These are phyloP conservation scores for Temnothorax nylanderi DNA, from an alignment of 1,140 invertebrate genomes.

Conservation along the genomic window DNA sequence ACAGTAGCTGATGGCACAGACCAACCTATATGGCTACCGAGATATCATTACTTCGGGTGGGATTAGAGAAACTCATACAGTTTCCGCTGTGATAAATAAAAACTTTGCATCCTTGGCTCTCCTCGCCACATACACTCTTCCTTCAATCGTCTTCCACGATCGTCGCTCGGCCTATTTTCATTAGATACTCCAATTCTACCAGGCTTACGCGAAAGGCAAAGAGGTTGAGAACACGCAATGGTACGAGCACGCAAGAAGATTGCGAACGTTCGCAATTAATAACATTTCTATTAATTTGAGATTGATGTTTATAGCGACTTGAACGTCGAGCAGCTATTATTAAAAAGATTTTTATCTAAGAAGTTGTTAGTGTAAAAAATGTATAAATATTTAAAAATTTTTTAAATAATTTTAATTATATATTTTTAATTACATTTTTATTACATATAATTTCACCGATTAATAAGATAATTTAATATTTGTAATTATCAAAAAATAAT, in stretches of 20 bases:
- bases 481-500: too few species aligned
- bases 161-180: constrained; percentile 11
- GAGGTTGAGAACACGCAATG: not conserved
- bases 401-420: too few species aligned
- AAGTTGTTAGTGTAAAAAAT: too few species aligned
- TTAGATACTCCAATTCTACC: constrained; percentile 30
- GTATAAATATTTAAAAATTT: too few species aligned
- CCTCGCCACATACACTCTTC: constrained; percentile 24
- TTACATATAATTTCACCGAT: too few species aligned
- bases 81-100: constrained; percentile 80
- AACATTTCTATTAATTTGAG: not conserved
- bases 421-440: too few species aligned
- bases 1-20: constrained; percentile 83
- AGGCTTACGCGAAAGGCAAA: constrained; percentile 33
- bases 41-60: constrained; percentile 82
- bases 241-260: not conserved
- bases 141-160: not conserved
- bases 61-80: constrained; percentile 83
- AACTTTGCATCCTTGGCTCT: constrained; percentile 57
- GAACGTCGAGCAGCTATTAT: not conserved
- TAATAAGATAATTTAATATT: too few species aligned
- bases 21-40: constrained; percentile 80
- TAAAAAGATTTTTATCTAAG: not conserved
- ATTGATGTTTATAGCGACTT: not conserved
- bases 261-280: not conserved